Base-by-base conservation (phyloP, 2,888 invertebrate species). In the Machimus atricapillus region DNA sequence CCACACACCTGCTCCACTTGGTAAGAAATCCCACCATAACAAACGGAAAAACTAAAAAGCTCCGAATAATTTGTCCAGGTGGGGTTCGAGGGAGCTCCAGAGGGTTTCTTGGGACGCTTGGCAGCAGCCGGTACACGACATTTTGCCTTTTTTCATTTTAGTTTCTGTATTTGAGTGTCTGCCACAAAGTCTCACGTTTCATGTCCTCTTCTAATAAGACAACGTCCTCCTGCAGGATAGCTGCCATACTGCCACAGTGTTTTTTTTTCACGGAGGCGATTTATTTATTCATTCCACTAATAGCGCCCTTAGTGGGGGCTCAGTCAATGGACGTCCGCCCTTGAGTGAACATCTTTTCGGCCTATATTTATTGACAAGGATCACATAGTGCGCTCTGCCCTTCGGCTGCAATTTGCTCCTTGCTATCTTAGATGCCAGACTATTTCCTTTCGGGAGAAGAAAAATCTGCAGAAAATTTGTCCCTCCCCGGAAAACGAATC, bases 1-100 rank as follows among this genome's bases (percentile, higher is more conserved):
- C 37, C 56, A 52, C 37, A 81, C 81, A 81, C 52, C 81, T 81
- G 81, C 81, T 81, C 46, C 81, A 56, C 27, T 81, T 46, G 40
- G 37, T 23, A 37, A 78, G 78, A 43, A 37, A 78, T 78, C 78
- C 43, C 23, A 40, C 78, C 40, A 78, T 78, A 78, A 78, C 78
- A 78, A 78, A 78, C 78, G 46, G 78, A 78, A 78, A 78, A 78
- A 78, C 78, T 78, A 78, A 78, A 78, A 78, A 78, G 78, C 78
- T 78, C 43, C 40, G 43, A 78, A 78, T 78, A 78, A 78, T 78
- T 78, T 78, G 78, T 78, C 37, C 78, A 78, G 78, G 78, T 40
- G 40, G n/a, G 19, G n/a, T 19, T 19, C 23, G 5, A 40, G 40
- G 14, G 34, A 1, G 19, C 5, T 77, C 19, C n/a, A 77, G 43